These are phyloP conservation scores for Ophthalmolycus amberensis DNA, from an alignment of 2,113 vertebrate genomes.

Conservation along the genomic window DNA sequence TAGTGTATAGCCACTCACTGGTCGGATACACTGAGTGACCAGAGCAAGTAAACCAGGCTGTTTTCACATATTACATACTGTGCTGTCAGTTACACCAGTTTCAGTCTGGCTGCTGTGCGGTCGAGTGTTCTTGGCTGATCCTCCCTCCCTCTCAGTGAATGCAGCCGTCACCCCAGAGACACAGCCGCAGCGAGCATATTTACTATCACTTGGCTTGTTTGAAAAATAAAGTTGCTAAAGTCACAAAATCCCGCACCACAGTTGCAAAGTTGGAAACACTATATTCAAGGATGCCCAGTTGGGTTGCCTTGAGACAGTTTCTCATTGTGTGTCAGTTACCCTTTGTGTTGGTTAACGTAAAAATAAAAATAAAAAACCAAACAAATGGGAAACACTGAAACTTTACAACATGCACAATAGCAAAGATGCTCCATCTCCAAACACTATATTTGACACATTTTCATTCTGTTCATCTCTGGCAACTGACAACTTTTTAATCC, in stretches of 20 bases:
- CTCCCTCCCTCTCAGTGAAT: slow-evolving; percentile 27
- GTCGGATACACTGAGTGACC: neutral
- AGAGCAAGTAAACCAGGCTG: neutral
- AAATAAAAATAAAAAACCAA: neutral
- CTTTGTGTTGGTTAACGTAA: neutral
- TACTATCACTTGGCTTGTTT: neutral
- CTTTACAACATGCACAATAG: neutral
- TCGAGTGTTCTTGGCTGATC: slow-evolving; percentile 5
- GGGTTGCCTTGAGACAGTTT: neutral
- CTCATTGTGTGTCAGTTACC: slow-evolving; percentile 7
- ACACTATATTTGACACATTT: neutral
- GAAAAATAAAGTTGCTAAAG: slow-evolving; percentile 18
- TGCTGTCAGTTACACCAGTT: slow-evolving; percentile 5
- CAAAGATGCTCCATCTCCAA: neutral
- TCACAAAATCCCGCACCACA: neutral
- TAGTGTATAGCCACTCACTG: neutral
- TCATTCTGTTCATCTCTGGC: neutral
- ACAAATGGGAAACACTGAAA: neutral
- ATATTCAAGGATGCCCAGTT: neutral
- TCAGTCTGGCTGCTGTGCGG: slow-evolving; percentile 10
- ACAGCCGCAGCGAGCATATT: slow-evolving; percentile 6
- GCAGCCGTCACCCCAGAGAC: slow-evolving; percentile 21
- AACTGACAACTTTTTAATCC: neutral
- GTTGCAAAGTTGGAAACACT: neutral
- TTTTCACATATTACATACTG: neutral